phyloP scores from a whole-genome alignment of 2,113 vertebrate species.

The Neogale vison region DNA sequence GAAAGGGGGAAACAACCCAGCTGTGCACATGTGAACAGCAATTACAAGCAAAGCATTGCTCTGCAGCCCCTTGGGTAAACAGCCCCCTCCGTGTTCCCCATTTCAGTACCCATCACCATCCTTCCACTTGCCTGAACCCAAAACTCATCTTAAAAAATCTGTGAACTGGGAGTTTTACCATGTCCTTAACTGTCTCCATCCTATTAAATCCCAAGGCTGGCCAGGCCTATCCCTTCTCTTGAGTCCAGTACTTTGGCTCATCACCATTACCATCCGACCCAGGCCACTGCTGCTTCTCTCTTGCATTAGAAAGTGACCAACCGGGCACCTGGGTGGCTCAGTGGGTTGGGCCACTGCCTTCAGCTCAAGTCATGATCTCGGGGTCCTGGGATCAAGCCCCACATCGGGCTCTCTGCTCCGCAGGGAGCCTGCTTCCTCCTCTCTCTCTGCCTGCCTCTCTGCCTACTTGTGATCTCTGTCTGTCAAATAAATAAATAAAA shows the following conservation, averaged over 20 bases:
- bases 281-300: neutral
- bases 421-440: too few relatives aligned
- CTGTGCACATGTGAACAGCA: fast-evolving
- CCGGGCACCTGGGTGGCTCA: too few relatives aligned
- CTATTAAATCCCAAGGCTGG: neutral
- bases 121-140: neutral
- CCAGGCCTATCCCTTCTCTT: neutral
- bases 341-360: too few relatives aligned
- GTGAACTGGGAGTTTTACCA: neutral
- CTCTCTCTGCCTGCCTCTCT: too few relatives aligned
- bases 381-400: too few relatives aligned
- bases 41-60: neutral
- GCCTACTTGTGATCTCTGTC: too few relatives aligned
- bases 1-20: neutral
- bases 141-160: neutral
- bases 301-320: neutral
- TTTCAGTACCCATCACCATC: neutral
- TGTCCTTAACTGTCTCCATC: neutral
- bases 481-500: too few relatives aligned
- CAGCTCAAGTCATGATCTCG: too few relatives aligned
- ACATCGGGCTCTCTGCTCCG: too few relatives aligned
- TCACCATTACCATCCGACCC: neutral
- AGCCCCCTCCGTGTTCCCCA: fast-evolving
- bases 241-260: neutral
- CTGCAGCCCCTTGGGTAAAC: neutral